These are phyloP conservation scores for Acanthochromis polyacanthus DNA, from an alignment of 2,113 vertebrate genomes.

Conservation along the genomic window DNA sequence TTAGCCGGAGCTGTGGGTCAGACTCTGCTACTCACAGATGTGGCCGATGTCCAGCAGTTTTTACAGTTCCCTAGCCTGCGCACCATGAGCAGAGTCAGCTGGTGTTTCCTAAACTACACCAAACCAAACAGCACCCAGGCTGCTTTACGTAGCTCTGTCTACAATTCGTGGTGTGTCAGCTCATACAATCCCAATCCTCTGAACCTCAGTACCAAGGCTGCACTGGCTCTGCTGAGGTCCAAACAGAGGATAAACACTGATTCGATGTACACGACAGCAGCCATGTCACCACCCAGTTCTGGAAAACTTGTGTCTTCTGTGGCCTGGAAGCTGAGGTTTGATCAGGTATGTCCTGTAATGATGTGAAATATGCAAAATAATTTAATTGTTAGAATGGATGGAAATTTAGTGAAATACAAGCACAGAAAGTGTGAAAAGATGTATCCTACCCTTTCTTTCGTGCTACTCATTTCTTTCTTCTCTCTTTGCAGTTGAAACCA, in stretches of 20 bases:
- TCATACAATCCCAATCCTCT: constrained; percentile 97
- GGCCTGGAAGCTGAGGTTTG: constrained; percentile 93
- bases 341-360: constrained; percentile 87
- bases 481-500: constrained; percentile 89
- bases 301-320: constrained; percentile 98
- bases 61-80: constrained; percentile 95
- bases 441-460: background rate
- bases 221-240: constrained; percentile 93
- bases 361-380: background rate
- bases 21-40: constrained; percentile 87
- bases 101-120: constrained; percentile 98
- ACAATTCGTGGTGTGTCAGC: constrained; percentile 96
- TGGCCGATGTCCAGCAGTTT: constrained; percentile 90
- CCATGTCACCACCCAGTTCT: constrained; percentile 90
- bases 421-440: background rate
- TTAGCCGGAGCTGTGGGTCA: constrained; percentile 74
- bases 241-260: constrained; percentile 90
- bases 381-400: background rate
- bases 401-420: background rate
- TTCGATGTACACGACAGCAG: constrained; percentile 89
- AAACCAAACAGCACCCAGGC: constrained; percentile 91
- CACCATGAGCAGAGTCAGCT: constrained; percentile 94
- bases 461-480: background rate
- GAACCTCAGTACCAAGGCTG: constrained; percentile 94
- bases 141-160: constrained; percentile 90